These are phyloP conservation scores for Deilephila porcellus DNA, from an alignment of 2,888 invertebrate genomes.

Conservation along the genomic window DNA sequence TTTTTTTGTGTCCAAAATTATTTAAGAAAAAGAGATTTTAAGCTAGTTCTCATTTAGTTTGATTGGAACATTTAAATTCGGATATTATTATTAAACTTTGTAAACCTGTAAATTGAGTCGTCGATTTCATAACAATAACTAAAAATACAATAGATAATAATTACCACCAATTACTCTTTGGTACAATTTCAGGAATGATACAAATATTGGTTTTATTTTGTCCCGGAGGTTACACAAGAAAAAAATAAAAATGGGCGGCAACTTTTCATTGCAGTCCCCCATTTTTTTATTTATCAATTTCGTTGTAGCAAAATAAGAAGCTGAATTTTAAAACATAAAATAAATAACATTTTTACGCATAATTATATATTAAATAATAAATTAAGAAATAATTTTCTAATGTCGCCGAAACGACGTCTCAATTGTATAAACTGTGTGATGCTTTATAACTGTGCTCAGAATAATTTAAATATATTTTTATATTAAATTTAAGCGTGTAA, in stretches of 20 bases:
- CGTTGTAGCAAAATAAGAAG: too few relatives aligned
- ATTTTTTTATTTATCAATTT: too few relatives aligned
- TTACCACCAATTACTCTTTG: too few relatives aligned
- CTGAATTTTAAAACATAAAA: too few relatives aligned
- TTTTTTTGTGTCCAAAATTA: background rate
- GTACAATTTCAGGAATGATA: too few relatives aligned
- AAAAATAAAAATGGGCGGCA: too few relatives aligned
- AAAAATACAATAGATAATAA: too few relatives aligned
- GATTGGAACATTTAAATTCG: slow-evolving; percentile 2
- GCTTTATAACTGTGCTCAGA: slow-evolving; percentile 35
- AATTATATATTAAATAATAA: slow-evolving; percentile 18
- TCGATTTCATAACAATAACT: slow-evolving; percentile 20
- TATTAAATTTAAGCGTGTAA: slow-evolving; percentile 41
- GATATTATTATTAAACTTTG: background rate
- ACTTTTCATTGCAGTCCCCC: too few relatives aligned
- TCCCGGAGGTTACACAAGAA: too few relatives aligned
- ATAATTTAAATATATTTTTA: slow-evolving; percentile 35
- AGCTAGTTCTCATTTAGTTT: background rate
- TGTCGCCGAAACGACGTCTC: background rate
- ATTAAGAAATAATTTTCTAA: background rate
- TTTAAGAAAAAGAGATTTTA: background rate
- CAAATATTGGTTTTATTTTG: too few relatives aligned
- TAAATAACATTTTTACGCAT: background rate
- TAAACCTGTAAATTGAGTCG: background rate
- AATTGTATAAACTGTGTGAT: slow-evolving; percentile 26